Conservation (phyloP, 1,140 invertebrate genomes). For the Cydia splendana region DNA sequence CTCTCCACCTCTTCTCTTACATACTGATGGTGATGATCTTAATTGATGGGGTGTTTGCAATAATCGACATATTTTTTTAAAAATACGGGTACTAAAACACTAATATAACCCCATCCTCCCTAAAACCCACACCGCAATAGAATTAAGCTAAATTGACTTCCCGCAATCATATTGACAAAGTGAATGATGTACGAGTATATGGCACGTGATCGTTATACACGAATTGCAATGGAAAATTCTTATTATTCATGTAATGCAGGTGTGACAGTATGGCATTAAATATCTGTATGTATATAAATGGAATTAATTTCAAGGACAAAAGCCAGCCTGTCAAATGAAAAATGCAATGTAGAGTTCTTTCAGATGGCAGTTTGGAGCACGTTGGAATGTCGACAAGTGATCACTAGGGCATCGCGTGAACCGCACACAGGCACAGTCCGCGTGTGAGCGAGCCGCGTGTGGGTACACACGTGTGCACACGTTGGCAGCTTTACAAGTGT, state of each 20-base stretch:
- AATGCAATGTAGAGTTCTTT: slow-evolving; percentile 13
- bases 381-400: slow-evolving; percentile 67
- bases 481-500: slow-evolving; percentile 42
- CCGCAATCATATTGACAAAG: not conserved
- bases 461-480: slow-evolving; percentile 38
- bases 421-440: slow-evolving; percentile 44
- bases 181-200: not conserved
- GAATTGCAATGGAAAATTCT: not conserved
- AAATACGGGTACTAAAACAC: too few species aligned
- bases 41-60: too few species aligned
- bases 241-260: not conserved
- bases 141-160: too few species aligned
- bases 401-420: slow-evolving; percentile 64
- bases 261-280: not conserved
- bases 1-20: too few species aligned
- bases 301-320: slow-evolving; percentile 4
- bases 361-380: slow-evolving; percentile 38
- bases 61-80: too few species aligned
- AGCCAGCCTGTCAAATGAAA: slow-evolving; percentile 25
- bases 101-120: too few species aligned
- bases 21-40: too few species aligned
- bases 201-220: not conserved
- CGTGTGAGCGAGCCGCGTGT: slow-evolving; percentile 47
- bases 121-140: too few species aligned
- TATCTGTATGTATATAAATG: not conserved